phyloP scores from a whole-genome alignment of 2,113 vertebrate species.

The Balaeniceps rex region DNA sequence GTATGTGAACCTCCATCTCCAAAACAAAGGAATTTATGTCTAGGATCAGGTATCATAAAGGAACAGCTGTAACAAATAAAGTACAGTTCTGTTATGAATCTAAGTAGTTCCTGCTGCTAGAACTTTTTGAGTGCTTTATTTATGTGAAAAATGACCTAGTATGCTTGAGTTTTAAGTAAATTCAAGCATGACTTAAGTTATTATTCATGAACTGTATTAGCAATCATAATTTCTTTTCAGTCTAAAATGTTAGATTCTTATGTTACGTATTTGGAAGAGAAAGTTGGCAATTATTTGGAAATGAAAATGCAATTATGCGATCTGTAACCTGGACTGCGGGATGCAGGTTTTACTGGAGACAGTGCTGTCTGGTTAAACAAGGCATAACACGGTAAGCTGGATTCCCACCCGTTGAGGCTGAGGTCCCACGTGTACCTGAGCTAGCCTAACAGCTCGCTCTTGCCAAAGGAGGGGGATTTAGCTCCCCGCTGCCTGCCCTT shows the following conservation, averaged over 20 bases:
- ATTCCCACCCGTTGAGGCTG: not conserved
- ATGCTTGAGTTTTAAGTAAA: not conserved
- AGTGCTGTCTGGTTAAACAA: not conserved
- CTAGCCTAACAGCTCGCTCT: not conserved
- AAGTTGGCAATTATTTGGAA: not conserved
- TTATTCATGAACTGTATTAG: not conserved
- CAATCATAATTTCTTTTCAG: not conserved
- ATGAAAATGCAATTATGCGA: not conserved
- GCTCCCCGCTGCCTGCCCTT: not conserved
- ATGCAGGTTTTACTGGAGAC: not conserved
- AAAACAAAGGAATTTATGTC: constrained; percentile 1
- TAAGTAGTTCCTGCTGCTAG: not conserved
- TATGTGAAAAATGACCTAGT: not conserved
- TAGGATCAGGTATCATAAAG: not conserved
- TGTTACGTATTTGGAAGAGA: not conserved
- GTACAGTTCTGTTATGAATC: not conserved
- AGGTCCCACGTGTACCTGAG: rapidly evolving
- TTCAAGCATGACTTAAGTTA: not conserved
- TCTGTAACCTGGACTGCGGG: not conserved
- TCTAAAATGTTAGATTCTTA: not conserved
- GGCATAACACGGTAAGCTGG: not conserved
- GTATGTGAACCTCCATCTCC: not conserved
- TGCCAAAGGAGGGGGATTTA: not conserved
- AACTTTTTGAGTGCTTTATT: not conserved
- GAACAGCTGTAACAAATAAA: constrained; percentile 36